Evolutionary conservation across 23 tunicate species (phyloP), one percentile per base, ranked within the genome.

Genomic region (Styela clava): DNA sequence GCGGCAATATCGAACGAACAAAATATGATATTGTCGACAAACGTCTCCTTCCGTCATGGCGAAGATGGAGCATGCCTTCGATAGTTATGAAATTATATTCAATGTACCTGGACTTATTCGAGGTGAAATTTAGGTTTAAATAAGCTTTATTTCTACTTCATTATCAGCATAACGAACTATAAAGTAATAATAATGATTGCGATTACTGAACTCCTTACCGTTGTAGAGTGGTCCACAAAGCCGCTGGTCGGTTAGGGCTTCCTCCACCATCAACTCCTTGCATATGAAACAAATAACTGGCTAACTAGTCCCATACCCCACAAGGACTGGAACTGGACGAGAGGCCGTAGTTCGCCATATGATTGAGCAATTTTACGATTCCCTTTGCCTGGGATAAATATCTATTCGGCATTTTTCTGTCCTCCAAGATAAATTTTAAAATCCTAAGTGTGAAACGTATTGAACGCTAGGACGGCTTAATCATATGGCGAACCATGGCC

Each of bases 31-130:
- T n/a, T 16, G 81, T 76, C 16, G 81, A 52, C 44, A n/a, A 25
- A 25, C 62, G 24, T 16, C 64, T 76, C 30, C 18, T 76, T 12
- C 65, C 81, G 0, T 76, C 81, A 37, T 52, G 64, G 81, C 35
- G 81, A 76, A 76, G 65, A 52, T 76, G 81, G 81, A 76, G 24
- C 26, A 52, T 44, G 52, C 81, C 64, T 44, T 23, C 52, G n/a
- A 21, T 76, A 0, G 7, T 76, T 25, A 52, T 52, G 27, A 52
- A 52, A 16, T 22, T 52, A 7, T 24, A 2, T 35, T 52, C 81
- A 36, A 24, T 52, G 19, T 29, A 31, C 18, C 26, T 76, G 69
- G 22, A 31, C 9, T 37, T 44, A 37, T 27, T 33, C 31, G 81
- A 31, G 69, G 37, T 36, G 9, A 31, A 31, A 23, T 29, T 34